Conservation (phyloP, 2,797 vertebrate genomes). For the Chromobotia macracanthus region DNA sequence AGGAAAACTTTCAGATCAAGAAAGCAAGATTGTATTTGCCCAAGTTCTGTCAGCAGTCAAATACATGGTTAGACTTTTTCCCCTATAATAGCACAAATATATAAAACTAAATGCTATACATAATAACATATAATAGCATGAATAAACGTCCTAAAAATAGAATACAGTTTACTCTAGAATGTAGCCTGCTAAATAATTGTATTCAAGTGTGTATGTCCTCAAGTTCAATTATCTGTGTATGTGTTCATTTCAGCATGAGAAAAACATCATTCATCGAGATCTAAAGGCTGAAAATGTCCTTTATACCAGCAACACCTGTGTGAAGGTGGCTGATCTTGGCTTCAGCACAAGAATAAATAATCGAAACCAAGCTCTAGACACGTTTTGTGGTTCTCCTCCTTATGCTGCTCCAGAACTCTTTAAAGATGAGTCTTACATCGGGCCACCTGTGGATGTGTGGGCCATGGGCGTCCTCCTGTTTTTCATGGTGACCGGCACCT, state of each 20-base stretch:
- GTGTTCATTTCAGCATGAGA: constrained; percentile 81
- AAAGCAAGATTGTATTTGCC: constrained; percentile 87
- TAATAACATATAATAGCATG: too few relatives aligned
- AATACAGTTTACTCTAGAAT: neutral
- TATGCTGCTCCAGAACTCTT: constrained; percentile 95
- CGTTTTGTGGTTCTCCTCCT: constrained; percentile 94
- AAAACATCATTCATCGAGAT: constrained; percentile 91
- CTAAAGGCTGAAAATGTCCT: constrained; percentile 96
- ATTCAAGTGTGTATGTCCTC: neutral
- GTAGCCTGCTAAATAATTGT: neutral
- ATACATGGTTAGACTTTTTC: constrained; percentile 85
- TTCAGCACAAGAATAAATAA: constrained; percentile 87
- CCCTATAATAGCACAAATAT: neutral
- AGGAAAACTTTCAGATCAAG: constrained; percentile 84
- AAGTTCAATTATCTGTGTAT: neutral
- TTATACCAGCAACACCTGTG: constrained; percentile 80
- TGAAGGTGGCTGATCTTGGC: constrained; percentile 95
- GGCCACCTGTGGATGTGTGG: constrained; percentile 91
- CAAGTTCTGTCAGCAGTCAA: constrained; percentile 94
- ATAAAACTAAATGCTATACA: too few relatives aligned
- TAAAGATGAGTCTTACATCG: constrained; percentile 85
- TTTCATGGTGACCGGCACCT: constrained; percentile 88
- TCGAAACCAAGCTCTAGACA: constrained; percentile 82
- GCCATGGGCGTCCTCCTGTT: constrained; percentile 92
- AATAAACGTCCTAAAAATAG: too few relatives aligned